Percentiles rank a stretch among this genome's conserved stretches.
Evolutionary conservation across 2,888 invertebrate species (phyloP).

Genomic region (Drosophila meridionalis): DNA sequence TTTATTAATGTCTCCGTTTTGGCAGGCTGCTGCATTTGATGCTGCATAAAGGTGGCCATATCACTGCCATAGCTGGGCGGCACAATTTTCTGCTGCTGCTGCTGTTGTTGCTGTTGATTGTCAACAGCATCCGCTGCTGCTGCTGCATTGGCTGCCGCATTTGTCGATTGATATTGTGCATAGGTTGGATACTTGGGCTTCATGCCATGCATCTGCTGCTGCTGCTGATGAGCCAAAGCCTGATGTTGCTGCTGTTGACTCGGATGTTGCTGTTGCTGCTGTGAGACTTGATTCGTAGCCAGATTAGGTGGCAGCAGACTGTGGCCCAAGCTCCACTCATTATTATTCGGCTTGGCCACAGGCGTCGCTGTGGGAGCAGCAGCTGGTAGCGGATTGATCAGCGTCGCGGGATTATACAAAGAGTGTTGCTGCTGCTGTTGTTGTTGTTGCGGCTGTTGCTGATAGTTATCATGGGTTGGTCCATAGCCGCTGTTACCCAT

Average conservation of each 20-base stretch:
- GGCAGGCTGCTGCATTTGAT: conserved; percentile 76
- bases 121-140: conserved; percentile 60
- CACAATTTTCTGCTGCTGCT: conserved; percentile 62
- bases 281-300: conserved; percentile 29
- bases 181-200: conserved; percentile 81
- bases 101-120: conserved; percentile 56
- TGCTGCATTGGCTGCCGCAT: conserved; percentile 70
- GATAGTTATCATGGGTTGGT: conserved; percentile 55
- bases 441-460: conserved; percentile 53
- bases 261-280: conserved; percentile 42
- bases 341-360: conserved; percentile 43
- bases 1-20: conserved; percentile 67
- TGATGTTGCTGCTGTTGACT: conserved; percentile 26
- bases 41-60: conserved; percentile 82
- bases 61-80: conserved; percentile 72
- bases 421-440: conserved; percentile 65
- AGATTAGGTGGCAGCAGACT: conserved; percentile 63
- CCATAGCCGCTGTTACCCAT: conserved; percentile 57
- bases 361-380: conserved; percentile 28
- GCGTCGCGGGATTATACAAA: conserved; percentile 69
- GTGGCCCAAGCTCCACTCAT: conserved; percentile 66
- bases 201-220: conserved; percentile 50
- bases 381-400: conserved; percentile 65
- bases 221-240: conserved; percentile 32
- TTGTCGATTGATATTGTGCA: conserved; percentile 81